phyloP scores from a whole-genome alignment of 2,888 invertebrate species.

The Escarpia spicata region DNA sequence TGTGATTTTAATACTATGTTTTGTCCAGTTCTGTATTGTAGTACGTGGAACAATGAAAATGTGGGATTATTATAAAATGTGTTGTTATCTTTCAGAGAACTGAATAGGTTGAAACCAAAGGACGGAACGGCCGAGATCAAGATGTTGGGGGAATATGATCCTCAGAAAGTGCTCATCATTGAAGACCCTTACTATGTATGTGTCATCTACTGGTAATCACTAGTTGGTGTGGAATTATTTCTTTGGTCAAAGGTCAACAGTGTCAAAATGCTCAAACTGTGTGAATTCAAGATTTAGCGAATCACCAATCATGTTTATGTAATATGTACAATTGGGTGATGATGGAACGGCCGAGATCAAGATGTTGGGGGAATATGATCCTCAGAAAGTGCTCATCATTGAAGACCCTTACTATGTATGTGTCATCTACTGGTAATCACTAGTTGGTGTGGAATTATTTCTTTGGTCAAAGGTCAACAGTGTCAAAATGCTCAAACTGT shows the following conservation, averaged over 20 bases:
- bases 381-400: constrained; percentile 78
- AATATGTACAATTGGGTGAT: too few relatives aligned
- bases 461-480: not conserved
- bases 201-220: not conserved
- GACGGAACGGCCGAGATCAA: constrained; percentile 78
- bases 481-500: not conserved
- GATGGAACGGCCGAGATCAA: constrained; percentile 78
- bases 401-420: constrained; percentile 92
- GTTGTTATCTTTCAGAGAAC: constrained; percentile 50
- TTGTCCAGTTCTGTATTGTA: not conserved
- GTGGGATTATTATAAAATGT: not conserved
- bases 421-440: not conserved
- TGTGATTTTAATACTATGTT: not conserved
- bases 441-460: not conserved
- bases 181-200: constrained; percentile 92
- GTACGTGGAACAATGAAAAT: not conserved
- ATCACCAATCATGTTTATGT: too few relatives aligned
- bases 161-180: constrained; percentile 78
- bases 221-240: not conserved
- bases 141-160: constrained; percentile 87
- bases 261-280: not conserved
- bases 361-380: constrained; percentile 87
- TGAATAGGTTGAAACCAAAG: constrained; percentile 58
- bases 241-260: not conserved
- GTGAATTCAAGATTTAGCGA: not conserved